Base-by-base conservation (phyloP, 2,888 invertebrate species). In the Dorcus parallelipipedus region DNA sequence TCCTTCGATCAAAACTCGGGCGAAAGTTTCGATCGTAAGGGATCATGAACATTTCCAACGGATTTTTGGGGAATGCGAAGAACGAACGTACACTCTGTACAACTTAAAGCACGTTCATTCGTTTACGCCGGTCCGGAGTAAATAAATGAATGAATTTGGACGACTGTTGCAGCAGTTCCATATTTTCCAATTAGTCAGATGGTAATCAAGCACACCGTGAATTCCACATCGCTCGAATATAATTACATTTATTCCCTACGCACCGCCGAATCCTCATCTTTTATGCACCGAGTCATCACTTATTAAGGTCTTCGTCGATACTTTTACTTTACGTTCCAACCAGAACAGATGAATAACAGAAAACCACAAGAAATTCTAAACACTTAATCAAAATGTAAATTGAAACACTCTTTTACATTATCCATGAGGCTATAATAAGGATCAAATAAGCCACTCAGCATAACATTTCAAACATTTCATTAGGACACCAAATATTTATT, bases 111-210 rank as follows among this genome's bases (percentile, higher is more conserved):
- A 51, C 51, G 51, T 51, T 51, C 38, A 38, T 40, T 17, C 14
- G 38, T 38, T 33, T 17, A 17, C 26, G 26, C 26, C 26, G 26
- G 26, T 5, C 26, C 26, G 26, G 26, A 33, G 26, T 33, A 33
- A 33, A 33, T 33, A 33, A 33, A 33, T 33, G 26, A 33, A 33
- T 33, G 26, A 33, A 33, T 33, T 33, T 5, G 26, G 26, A 33
- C 6, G 26, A 33, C 26, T 7, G 26, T 33, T 33, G 49, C 49
- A 52, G 41, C 55, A 42, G 26, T 26, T 45, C 58, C 64, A 60
- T 62, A 62, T 62, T 64, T 64, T 62, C 64, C 64, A 64, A 64
- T 64, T 64, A 64, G 48, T 54, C 61, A 33, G 26, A 33, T 33
- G 60, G 56, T 61, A 63, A 63, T 60, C 59, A 63, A 49, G 59